phyloP scores from a whole-genome alignment of 2,797 vertebrate genomes.

The Anabacerthia variegaticeps region DNA sequence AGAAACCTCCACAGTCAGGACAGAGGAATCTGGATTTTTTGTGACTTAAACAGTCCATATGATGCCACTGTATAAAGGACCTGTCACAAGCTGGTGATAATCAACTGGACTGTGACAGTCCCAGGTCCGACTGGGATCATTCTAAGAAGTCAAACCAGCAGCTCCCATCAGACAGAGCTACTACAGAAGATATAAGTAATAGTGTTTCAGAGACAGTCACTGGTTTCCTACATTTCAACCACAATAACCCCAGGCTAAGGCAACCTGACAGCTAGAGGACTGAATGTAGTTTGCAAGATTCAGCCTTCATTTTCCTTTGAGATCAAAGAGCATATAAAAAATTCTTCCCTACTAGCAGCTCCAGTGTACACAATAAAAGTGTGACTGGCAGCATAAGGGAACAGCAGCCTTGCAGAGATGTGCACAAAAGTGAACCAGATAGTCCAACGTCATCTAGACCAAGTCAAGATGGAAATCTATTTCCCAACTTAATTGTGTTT shows the following conservation, averaged over 20 bases:
- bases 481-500: neutral
- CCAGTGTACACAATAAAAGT: neutral
- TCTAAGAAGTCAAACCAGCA: neutral
- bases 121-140: neutral
- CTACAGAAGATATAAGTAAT: too few relatives aligned
- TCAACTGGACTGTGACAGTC: neutral
- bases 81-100: neutral
- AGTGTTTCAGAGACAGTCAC: neutral
- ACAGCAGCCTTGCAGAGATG: accelerated
- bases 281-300: neutral
- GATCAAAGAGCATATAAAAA: neutral
- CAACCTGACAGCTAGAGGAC: neutral
- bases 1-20: neutral
- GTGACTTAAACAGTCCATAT: neutral
- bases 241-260: neutral
- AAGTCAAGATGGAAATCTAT: neutral
- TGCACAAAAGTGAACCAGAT: neutral
- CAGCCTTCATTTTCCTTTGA: neutral
- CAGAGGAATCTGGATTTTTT: neutral
- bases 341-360: neutral
- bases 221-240: neutral
- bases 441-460: neutral
- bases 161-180: neutral
- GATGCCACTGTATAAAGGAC: neutral
- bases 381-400: neutral